Evolutionary conservation across 2,113 vertebrate species (phyloP), one percentile per base, ranked within the genome.

Genomic region (Hippocampus zosterae): DNA sequence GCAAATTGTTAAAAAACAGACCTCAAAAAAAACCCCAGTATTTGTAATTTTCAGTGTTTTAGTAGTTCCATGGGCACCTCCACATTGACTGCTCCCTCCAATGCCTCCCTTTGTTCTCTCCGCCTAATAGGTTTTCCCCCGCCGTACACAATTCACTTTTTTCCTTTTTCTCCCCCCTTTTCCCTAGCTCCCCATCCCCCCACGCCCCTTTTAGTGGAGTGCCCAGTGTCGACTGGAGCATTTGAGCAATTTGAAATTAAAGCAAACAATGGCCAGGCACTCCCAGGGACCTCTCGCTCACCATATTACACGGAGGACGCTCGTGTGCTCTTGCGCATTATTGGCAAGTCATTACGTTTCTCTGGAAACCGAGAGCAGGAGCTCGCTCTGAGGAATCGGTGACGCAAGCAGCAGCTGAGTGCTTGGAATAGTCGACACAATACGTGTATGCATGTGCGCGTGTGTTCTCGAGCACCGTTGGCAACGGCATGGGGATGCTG

Each of bases 241-340:
- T 91, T 89, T 90, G 88, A 91, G 90, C 88, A 91, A 90, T 90
- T 89, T 90, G 88, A 90, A 91, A 91, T 91, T 91, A 91, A 91
- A 90, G 90, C 88, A 90, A 91, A 90, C 88, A 90, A 90, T 85
- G 85, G 87, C 84, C 80, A 85, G 87, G 83, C 90, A 89, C 88
- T 90, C 87, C 87, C 84, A 88, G 84, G 84, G 88, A 89, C 90
- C 90, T 91, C 87, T 90, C 81, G 81, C 85, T 90, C 88, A 87
- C 85, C 88, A 88, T 90, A 91, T 89, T 90, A 90, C 87, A 89
- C 78, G 80, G 90, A 89, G 88, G 84, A 90, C 81, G 84, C 90
- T 91, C 88, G 88, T 91, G 90, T 90, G 90, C 90, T 90, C 87
- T 84, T 87, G 81, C 80, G 77, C 88, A 91, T 91, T 89, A 91